phyloP scores from a whole-genome alignment of 2,113 vertebrate genomes.

The Cavia porcellus region DNA sequence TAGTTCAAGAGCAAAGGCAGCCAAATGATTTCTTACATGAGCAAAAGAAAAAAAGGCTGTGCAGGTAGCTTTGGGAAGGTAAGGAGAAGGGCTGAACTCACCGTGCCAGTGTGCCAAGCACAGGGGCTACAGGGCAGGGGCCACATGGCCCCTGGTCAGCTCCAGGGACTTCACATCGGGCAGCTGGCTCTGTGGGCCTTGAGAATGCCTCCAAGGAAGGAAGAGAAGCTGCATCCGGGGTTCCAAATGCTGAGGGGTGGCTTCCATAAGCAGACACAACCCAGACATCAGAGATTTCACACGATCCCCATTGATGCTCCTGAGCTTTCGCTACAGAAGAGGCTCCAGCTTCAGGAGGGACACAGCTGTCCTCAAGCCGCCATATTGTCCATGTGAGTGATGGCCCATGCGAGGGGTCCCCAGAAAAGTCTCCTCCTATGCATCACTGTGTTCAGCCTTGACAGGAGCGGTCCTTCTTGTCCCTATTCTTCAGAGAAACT shows the following conservation, averaged over 20 bases:
- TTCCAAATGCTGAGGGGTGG: neutral
- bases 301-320: neutral
- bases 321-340: neutral
- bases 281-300: neutral
- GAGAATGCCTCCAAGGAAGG: neutral
- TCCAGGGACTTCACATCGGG: neutral
- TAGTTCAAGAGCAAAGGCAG: neutral
- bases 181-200: neutral
- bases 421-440: neutral
- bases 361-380: no score
- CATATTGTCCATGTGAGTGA: neutral
- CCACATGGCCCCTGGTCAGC: no score
- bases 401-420: neutral
- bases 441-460: neutral
- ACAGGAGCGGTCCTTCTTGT: neutral
- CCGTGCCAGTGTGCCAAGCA: no score
- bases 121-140: fast-evolving
- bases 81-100: neutral
- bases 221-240: neutral
- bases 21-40: neutral
- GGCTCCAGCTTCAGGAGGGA: neutral
- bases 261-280: neutral
- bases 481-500: neutral
- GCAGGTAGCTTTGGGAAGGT: neutral
- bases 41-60: neutral